These are phyloP conservation scores for Phengaris alcon DNA, from an alignment of 2,888 invertebrate genomes.

Conservation along the genomic window DNA sequence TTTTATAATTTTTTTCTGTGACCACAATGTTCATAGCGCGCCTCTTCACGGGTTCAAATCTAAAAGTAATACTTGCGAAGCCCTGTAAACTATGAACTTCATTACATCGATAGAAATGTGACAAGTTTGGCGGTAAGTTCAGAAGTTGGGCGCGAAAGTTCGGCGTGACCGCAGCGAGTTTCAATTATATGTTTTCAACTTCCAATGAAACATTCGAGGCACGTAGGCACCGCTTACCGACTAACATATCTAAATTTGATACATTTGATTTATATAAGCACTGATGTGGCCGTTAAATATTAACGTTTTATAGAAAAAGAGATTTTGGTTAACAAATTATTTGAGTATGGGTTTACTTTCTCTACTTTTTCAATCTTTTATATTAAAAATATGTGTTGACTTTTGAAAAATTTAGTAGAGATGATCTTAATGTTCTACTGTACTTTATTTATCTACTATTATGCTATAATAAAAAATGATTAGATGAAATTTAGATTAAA, in stretches of 20 bases:
- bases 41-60: too few species aligned
- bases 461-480: too few species aligned
- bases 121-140: slow-evolving; percentile 13
- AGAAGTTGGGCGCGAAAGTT: neutral
- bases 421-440: too few species aligned
- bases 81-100: neutral
- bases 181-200: slow-evolving; percentile 11
- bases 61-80: neutral
- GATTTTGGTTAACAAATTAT: neutral
- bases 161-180: neutral
- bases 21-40: too few species aligned
- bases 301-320: neutral
- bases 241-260: slow-evolving; percentile 17
- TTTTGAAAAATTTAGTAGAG: too few species aligned
- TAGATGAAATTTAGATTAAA: too few species aligned
- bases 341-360: neutral
- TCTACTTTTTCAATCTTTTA: too few species aligned
- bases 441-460: too few species aligned
- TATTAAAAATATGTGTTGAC: too few species aligned
- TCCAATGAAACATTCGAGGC: neutral
- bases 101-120: neutral
- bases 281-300: neutral
- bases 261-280: slow-evolving; percentile 6
- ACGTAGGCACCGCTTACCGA: slow-evolving; percentile 8
- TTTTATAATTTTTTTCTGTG: too few species aligned